A percentile compares a stretch with the other conserved stretches of the same genome.
These are phyloP conservation scores for Myotis lucifugus DNA, from an alignment of 2,113 vertebrate genomes.

Conservation along the genomic window DNA sequence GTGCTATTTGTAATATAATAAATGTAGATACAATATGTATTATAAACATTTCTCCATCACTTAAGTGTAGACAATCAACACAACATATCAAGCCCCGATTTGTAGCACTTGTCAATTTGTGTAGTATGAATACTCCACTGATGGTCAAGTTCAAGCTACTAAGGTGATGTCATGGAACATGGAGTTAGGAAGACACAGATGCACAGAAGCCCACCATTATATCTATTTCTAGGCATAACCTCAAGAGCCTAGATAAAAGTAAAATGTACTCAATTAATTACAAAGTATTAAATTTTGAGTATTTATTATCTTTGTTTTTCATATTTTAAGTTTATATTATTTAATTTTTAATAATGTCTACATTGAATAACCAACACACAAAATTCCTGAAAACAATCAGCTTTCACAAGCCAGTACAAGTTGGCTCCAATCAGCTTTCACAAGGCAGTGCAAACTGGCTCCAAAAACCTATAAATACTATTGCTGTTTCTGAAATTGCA, in stretches of 20 bases:
- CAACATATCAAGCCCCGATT: neutral
- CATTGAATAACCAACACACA: neutral
- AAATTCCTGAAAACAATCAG: constrained; percentile 22
- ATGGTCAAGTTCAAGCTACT: neutral
- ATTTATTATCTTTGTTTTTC: constrained; percentile 5
- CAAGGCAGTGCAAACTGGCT: neutral
- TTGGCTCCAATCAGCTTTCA: neutral
- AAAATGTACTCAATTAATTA: neutral
- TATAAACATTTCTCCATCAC: neutral
- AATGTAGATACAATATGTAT: neutral
- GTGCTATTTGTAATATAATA: neutral
- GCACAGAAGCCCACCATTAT: neutral
- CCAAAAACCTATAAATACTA: neutral
- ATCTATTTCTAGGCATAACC: neutral
- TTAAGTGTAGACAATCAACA: constrained; percentile 1
- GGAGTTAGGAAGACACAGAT: neutral
- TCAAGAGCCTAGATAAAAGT: neutral
- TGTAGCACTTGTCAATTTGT: constrained; percentile 16
- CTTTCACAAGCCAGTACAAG: neutral
- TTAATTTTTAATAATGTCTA: constrained; percentile 45
- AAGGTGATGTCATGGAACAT: neutral
- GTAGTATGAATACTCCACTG: neutral
- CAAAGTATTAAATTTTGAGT: constrained; percentile 30
- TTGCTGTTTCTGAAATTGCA: constrained; percentile 19
- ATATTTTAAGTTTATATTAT: neutral